Percentiles rank a stretch among this genome's conserved stretches.
phyloP scores from a whole-genome alignment of 2,797 vertebrate species.

The Tarsius wallacei region DNA sequence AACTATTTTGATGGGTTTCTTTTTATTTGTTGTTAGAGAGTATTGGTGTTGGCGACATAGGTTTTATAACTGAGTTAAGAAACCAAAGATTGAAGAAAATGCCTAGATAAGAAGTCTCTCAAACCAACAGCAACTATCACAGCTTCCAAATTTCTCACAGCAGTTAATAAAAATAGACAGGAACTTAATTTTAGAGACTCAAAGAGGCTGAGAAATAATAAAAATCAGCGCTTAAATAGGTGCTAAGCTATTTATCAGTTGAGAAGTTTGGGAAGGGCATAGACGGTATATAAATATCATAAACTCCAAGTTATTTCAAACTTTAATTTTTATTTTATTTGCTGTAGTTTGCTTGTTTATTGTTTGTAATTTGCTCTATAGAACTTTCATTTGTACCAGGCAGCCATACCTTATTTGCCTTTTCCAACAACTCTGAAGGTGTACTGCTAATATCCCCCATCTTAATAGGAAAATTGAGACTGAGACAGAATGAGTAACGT shows the following conservation, averaged over 20 bases:
- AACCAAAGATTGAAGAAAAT: slow-evolving; percentile 1
- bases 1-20: background rate
- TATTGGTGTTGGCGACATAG: background rate
- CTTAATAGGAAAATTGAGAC: background rate
- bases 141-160: background rate
- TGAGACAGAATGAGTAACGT: background rate
- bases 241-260: background rate
- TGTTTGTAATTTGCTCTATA: background rate
- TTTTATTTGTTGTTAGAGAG: background rate
- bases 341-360: background rate
- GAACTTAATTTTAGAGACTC: background rate
- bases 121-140: background rate
- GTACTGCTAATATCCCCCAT: background rate
- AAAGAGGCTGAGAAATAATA: background rate
- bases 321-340: background rate
- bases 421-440: background rate
- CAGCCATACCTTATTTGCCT: background rate
- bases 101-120: background rate
- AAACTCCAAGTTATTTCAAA: slow-evolving; percentile 9
- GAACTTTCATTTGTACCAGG: background rate
- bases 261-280: background rate
- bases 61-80: slow-evolving; percentile 21
- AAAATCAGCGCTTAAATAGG: background rate
- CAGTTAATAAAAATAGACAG: background rate
- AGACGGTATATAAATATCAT: background rate